Percentiles rank a stretch among this genome's conserved stretches.
phyloP scores from a whole-genome alignment of 2,797 vertebrate genomes.

The Astyanax mexicanus region DNA sequence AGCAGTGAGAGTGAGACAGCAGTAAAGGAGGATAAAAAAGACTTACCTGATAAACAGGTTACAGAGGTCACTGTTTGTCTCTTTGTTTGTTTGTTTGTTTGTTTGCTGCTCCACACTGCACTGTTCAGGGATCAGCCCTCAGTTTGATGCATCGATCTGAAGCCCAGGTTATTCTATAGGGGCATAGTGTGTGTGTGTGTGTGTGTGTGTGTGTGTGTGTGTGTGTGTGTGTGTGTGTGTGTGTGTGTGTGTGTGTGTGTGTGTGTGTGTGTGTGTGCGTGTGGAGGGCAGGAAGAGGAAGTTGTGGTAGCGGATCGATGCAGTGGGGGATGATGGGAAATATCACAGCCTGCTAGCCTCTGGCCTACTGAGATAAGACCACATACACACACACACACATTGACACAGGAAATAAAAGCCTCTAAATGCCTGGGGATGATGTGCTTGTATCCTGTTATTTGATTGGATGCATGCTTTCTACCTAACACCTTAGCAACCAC shows the following conservation, averaged over 20 bases:
- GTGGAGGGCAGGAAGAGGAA: constrained; percentile 23
- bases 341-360: constrained; percentile 26
- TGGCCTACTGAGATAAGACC: constrained; percentile 55
- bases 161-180: no score
- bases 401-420: constrained; percentile 13
- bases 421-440: not conserved
- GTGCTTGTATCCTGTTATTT: not conserved
- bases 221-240: constrained; percentile 29
- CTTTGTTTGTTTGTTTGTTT: no score
- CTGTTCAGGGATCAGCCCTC: not conserved
- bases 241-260: constrained; percentile 23
- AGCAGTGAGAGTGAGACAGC: no score
- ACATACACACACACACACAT: not conserved
- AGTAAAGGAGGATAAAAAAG: no score
- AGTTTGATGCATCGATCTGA: not conserved
- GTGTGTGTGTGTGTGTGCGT: constrained; percentile 29
- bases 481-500: no score
- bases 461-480: no score
- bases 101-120: not conserved
- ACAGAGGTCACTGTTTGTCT: no score
- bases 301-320: constrained; percentile 38
- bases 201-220: constrained; percentile 36
- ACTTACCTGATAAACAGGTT: no score
- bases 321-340: constrained; percentile 33
- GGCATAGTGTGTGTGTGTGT: no score